Evolutionary conservation across 1,140 invertebrate species (phyloP).

Genomic region (Sarcophaga peregrina): DNA sequence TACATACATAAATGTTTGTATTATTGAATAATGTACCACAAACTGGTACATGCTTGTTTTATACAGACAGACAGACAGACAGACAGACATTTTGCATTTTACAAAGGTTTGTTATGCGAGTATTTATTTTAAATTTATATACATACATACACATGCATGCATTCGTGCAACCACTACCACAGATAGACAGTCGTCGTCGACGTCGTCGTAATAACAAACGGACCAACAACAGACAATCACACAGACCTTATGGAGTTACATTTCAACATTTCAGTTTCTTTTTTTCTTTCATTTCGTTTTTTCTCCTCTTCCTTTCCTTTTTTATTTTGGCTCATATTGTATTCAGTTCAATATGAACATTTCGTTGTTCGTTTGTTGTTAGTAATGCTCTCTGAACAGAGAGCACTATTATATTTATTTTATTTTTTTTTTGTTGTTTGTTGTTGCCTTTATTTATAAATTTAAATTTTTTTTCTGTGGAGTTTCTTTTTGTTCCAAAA

Average conservation of each 20-base stretch:
- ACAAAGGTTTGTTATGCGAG: neutral
- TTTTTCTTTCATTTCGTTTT: neutral
- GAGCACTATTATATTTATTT: no score
- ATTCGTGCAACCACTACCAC: neutral
- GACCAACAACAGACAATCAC: neutral
- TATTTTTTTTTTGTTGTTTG: neutral
- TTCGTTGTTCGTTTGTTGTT: neutral
- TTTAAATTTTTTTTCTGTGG: neutral
- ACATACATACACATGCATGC: neutral
- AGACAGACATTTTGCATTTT: no score
- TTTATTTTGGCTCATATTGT: neutral
- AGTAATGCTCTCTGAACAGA: neutral
- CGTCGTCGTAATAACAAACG: no score
- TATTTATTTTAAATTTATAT: slow-evolving; percentile 11
- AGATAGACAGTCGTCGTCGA: neutral
- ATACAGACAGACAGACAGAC: neutral
- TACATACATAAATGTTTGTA: neutral
- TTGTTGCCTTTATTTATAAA: neutral
- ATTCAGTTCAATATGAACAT: neutral
- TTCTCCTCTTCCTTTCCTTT: neutral
- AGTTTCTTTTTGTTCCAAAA: neutral
- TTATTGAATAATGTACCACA: slow-evolving; percentile 12
- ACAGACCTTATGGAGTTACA: slow-evolving; percentile 3
- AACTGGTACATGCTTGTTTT: neutral
- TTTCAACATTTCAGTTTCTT: neutral